Base-by-base conservation (phyloP, 2,113 vertebrate species). In the Anser brachyrhynchus region DNA sequence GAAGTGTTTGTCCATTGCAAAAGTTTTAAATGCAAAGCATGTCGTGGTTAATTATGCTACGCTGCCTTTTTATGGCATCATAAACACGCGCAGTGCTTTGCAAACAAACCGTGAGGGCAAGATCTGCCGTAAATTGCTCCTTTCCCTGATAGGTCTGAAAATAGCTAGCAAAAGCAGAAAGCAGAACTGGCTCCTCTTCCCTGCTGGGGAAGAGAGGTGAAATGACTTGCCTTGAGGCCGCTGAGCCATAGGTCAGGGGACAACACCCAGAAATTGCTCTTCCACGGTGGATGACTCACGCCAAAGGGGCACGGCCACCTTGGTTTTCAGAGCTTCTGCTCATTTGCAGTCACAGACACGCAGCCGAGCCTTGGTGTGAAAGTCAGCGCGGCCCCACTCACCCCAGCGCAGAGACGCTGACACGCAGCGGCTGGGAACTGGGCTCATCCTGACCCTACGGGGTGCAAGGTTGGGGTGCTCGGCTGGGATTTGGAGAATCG, bases 261-360 rank as follows among this genome's bases (percentile, higher is more conserved):
- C 65, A 66, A 18, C 58, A 39, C 33, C 58, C 57, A 39, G 10
- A 4, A 5, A 5, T 1, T 15, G 49, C 35, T 4, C 62, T 13
- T 12, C 1, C 41, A 21, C 1, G 26, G 4, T 0, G 33, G 23
- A 1, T 17, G 77, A 58, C 31, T 58, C 41, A 2, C 22, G 1
- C 37, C 28, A 2, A 33, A 44, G 33, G 72, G 41, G 25, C 62
- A 25, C 0, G 2, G 59, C 29, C 46, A 49, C 31, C 11, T 23
- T 2, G 44, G 21, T 15, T 35, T 31, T n/a, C 52, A 17, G 6
- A 6, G 15, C 15, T 71, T 52, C n/a, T 20, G 20, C n/a, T 69
- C 39, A 4, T 33, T 17, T 17, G 43, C 11, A n/a, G 54, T 35
- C 18, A 11, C 11, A 8, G 65, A 33, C 10, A 11, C 39, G 61